phyloP scores from a whole-genome alignment of 2,797 vertebrate genomes.

The Momotus momota region DNA sequence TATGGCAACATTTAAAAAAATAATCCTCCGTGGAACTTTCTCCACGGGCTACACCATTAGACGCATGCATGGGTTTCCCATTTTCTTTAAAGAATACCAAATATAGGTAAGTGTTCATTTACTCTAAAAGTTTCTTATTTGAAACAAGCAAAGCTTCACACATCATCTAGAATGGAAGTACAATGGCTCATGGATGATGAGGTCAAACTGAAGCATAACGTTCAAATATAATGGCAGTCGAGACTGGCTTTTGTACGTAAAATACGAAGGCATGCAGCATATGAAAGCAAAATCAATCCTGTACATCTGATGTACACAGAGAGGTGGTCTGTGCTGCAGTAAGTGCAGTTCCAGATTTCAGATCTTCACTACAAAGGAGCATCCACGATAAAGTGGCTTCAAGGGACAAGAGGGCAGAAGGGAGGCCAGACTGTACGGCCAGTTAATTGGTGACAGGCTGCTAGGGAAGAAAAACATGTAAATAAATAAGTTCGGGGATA shows the following conservation, averaged over 20 bases:
- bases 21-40: not conserved
- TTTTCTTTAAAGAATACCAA: constrained; percentile 46
- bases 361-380: constrained; percentile 70
- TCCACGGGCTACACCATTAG: constrained; percentile 27
- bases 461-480: constrained; percentile 75
- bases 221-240: constrained; percentile 56
- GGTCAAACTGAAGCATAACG: constrained; percentile 62
- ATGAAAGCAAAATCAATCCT: constrained; percentile 67
- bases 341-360: constrained; percentile 72
- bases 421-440: constrained; percentile 54
- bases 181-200: constrained; percentile 63
- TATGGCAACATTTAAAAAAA: constrained; percentile 1
- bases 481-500: constrained; percentile 64
- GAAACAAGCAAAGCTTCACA: constrained; percentile 72
- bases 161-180: constrained; percentile 47
- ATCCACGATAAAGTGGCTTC: constrained; percentile 59
- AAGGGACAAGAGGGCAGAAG: constrained; percentile 59
- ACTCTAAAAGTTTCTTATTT: constrained; percentile 54
- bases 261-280: constrained; percentile 56
- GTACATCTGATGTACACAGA: constrained; percentile 51
- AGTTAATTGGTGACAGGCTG: constrained; percentile 76
- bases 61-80: constrained; percentile 31
- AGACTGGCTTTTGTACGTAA: constrained; percentile 52
- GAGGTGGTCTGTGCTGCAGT: constrained; percentile 70
- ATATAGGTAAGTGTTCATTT: constrained; percentile 27